phyloP scores from a whole-genome alignment of 1,140 invertebrate genomes.

The Ips nitidus region DNA sequence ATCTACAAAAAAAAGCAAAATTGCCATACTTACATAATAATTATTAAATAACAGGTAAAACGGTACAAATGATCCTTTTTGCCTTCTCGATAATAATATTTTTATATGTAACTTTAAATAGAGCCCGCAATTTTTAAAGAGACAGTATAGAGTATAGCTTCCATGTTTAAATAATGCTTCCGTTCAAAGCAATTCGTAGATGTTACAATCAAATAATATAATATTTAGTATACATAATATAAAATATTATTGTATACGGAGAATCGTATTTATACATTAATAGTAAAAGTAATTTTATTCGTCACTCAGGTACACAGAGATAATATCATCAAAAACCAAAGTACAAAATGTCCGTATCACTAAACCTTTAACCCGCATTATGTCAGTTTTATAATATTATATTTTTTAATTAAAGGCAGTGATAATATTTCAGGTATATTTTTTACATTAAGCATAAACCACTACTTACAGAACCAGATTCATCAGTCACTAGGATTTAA shows the following conservation, averaged over 20 bases:
- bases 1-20: constrained; percentile 31
- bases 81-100: constrained; percentile 48
- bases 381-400: no score
- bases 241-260: constrained; percentile 2
- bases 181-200: constrained; percentile 47
- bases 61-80: constrained; percentile 51
- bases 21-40: constrained; percentile 5
- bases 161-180: constrained; percentile 48
- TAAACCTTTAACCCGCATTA: not conserved
- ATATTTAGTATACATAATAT: constrained; percentile 2
- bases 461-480: not conserved
- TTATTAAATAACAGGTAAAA: constrained; percentile 45
- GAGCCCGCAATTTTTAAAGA: constrained; percentile 30
- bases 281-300: constrained; percentile 14
- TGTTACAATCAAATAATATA: constrained; percentile 43
- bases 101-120: constrained; percentile 48
- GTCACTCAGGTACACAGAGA: constrained; percentile 41
- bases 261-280: constrained; percentile 34
- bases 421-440: constrained; percentile 8
- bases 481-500: not conserved
- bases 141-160: constrained; percentile 38
- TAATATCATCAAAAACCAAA: constrained; percentile 41
- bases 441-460: not conserved
- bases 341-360: constrained; percentile 45
- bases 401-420: not conserved